Percentiles rank a stretch among this genome's conserved stretches.
Evolutionary conservation across 2,797 vertebrate genomes (phyloP).

Genomic region (Benthosema pterotum): DNA sequence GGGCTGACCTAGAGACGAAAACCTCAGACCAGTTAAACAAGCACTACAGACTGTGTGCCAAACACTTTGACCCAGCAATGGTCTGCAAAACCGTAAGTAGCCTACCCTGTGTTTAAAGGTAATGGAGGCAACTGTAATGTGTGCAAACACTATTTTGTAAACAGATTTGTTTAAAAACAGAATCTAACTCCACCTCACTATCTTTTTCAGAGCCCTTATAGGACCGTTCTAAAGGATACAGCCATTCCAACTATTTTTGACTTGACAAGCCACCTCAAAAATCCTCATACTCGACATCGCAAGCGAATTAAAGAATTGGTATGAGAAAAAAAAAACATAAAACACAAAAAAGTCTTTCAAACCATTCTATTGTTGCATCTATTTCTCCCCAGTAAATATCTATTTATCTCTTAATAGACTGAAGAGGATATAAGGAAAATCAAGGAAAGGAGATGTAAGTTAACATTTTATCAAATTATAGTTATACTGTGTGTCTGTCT

Average conservation of each 20-base stretch:
- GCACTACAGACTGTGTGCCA: constrained; percentile 95
- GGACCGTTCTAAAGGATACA: constrained; percentile 93
- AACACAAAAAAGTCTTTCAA: background rate
- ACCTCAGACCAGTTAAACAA: constrained; percentile 97
- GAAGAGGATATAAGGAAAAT: constrained; percentile 94
- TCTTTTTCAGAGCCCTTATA: constrained; percentile 90
- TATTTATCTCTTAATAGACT: constrained; percentile 77
- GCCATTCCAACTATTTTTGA: constrained; percentile 99
- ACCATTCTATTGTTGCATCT: background rate
- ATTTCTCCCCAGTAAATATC: background rate
- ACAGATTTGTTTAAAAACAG: too few relatives aligned
- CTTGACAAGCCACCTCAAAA: constrained; percentile 95
- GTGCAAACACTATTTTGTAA: too few relatives aligned
- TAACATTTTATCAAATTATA: constrained; percentile 1
- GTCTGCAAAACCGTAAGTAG: constrained; percentile 95
- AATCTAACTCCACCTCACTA: too few relatives aligned
- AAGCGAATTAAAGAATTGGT: constrained; percentile 98
- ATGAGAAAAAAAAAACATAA: constrained; percentile 47
- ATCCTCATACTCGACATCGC: constrained; percentile 91
- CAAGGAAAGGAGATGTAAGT: constrained; percentile 93
- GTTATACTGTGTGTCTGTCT: background rate
- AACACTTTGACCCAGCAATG: constrained; percentile 97
- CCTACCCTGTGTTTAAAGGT: accelerated
- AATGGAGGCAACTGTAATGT: too few relatives aligned
- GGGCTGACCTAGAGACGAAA: constrained; percentile 96